Evolutionary conservation across 2,888 invertebrate species (phyloP).

Genomic region (Pheosia gnoma): DNA sequence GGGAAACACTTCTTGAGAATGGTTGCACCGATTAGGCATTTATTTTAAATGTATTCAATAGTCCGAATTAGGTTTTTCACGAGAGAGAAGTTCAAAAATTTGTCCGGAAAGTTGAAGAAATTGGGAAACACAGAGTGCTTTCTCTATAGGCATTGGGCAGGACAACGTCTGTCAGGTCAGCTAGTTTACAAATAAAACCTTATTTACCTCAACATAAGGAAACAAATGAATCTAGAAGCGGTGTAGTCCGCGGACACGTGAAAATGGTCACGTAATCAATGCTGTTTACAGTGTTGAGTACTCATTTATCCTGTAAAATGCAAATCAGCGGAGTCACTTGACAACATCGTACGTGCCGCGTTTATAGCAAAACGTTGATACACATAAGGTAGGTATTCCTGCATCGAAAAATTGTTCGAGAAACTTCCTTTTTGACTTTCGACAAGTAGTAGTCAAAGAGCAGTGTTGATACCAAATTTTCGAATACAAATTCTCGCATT

Average conservation of each 20-base stretch:
- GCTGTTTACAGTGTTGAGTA: constrained; percentile 8
- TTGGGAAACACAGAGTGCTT: too few species aligned
- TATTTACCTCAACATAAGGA: constrained; percentile 1
- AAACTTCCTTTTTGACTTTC: not conserved
- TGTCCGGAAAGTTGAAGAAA: too few species aligned
- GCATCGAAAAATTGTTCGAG: not conserved
- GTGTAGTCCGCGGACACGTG: constrained; percentile 18
- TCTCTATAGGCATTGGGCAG: too few species aligned
- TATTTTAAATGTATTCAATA: too few species aligned
- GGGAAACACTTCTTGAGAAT: too few species aligned
- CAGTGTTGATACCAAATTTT: too few species aligned
- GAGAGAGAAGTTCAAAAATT: too few species aligned
- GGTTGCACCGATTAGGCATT: too few species aligned
- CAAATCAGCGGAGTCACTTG: not conserved
- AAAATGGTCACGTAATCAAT: constrained; percentile 37
- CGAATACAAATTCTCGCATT: not conserved
- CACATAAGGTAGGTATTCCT: not conserved
- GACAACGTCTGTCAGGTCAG: too few species aligned
- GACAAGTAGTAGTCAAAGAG: too few species aligned
- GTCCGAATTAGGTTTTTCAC: too few species aligned
- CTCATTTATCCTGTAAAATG: constrained; percentile 31
- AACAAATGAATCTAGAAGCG: constrained; percentile 5
- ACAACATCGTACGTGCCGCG: constrained; percentile 21
- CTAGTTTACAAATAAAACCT: not conserved
- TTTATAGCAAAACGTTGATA: not conserved